Conservation (phyloP, 2,113 vertebrate species). For the Plecotus auritus region DNA sequence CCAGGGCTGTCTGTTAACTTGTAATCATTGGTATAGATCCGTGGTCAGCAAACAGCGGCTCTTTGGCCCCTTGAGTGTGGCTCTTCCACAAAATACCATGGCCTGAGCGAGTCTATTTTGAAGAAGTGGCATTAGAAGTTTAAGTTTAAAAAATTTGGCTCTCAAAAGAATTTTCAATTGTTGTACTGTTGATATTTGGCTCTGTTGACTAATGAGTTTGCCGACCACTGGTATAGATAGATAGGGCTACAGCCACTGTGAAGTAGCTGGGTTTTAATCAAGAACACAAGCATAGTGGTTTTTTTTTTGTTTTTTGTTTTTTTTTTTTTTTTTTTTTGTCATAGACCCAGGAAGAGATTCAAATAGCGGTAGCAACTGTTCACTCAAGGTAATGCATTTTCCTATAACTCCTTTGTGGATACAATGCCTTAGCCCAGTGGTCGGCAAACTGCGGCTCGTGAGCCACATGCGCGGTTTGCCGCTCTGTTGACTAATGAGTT, state of each 20-base stretch:
- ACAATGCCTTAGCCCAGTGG: background rate
- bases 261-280: background rate
- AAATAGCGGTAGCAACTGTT: background rate
- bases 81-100: no score
- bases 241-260: background rate
- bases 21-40: background rate
- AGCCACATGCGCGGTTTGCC: no score
- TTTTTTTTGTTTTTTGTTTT: background rate
- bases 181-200: no score
- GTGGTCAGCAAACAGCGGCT: no score
- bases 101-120: no score
- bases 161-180: no score
- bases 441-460: no score
- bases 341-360: background rate
- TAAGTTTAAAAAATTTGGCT: no score
- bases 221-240: background rate
- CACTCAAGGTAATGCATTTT: background rate
- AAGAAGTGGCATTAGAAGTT: no score
- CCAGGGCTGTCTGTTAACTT: background rate
- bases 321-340: background rate
- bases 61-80: no score
- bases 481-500: no score
- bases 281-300: background rate
- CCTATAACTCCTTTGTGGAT: background rate
- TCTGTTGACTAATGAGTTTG: no score